Evolutionary conservation across 2,888 invertebrate species (phyloP), one percentile per base, ranked within the genome.

Genomic region (Elmis aenea): DNA sequence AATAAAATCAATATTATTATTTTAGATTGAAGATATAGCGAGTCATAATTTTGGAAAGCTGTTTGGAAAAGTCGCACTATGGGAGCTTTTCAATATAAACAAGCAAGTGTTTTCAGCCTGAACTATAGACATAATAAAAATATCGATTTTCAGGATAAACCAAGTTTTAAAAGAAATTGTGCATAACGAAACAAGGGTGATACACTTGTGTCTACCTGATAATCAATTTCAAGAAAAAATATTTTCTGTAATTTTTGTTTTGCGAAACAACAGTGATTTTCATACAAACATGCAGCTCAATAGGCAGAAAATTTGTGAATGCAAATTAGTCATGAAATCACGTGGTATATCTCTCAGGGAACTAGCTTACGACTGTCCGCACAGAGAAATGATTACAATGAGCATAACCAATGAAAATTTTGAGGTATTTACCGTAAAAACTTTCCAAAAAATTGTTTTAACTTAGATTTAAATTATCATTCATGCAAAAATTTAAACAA

Each of bases 31-130:
- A 15, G 64, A 68, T 45, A 57, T 69, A 18, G 48, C 62, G 2
- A 56, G 60, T 24, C 53, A 61, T 42, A 59, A 58, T 46, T 63
- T 61, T 40, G 62, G 62, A 8, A 44, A 38, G 33, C 48, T 58
- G 23, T 61, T 56, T 27, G 63, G 61, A 33, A 71, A 71, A 54
- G 28, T 50, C 3, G 50, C 56, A 10, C 53, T 73, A 9, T 70
- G 71, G 70, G 50, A 60, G 10, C 47, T 61, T 11, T 53, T 72
- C 23, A 46, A 60, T 34, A 61, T 72, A 8, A 59, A 67, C 31
- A 49, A 48, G 72, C 72, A 60, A 50, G 42, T 47, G 18, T 31
- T 28, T 22, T n/a, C n/a, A n/a, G n/a, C n/a, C n/a, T n/a, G n/a
- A n/a, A n/a, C n/a, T n/a, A n/a, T n/a, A n/a, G n/a, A n/a, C n/a